Conservation (phyloP, 2,797 vertebrate species). For the Tragelaphus oryx region DNA sequence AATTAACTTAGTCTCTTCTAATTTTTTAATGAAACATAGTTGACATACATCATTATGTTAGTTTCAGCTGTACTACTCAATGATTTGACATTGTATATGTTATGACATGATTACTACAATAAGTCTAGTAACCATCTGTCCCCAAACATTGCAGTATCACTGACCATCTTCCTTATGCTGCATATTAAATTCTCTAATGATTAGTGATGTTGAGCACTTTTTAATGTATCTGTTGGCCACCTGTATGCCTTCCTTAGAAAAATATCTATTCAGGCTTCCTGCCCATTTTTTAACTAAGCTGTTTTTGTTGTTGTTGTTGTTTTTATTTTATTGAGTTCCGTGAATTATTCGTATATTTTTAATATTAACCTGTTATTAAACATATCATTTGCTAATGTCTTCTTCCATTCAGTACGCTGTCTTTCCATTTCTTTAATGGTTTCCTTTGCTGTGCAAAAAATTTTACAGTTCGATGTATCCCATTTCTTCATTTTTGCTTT, state of each 20-base stretch:
- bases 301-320: background rate
- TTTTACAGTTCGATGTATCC: background rate
- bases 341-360: background rate
- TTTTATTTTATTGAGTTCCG: background rate
- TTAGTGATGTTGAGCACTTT: background rate
- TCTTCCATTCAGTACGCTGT: background rate
- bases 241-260: background rate
- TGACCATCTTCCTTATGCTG: background rate
- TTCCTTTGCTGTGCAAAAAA: background rate
- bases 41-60: background rate
- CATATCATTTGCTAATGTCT: background rate
- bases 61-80: background rate
- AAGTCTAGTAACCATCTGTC: background rate
- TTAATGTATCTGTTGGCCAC: background rate
- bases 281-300: background rate
- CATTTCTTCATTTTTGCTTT: background rate
- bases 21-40: background rate
- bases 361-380: background rate
- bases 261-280: background rate
- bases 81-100: background rate
- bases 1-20: background rate
- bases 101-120: background rate
- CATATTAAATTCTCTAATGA: background rate
- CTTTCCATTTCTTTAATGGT: background rate
- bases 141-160: background rate